These are phyloP conservation scores for Oxycera nigricornis DNA, from an alignment of 2,888 invertebrate species.

Conservation along the genomic window DNA sequence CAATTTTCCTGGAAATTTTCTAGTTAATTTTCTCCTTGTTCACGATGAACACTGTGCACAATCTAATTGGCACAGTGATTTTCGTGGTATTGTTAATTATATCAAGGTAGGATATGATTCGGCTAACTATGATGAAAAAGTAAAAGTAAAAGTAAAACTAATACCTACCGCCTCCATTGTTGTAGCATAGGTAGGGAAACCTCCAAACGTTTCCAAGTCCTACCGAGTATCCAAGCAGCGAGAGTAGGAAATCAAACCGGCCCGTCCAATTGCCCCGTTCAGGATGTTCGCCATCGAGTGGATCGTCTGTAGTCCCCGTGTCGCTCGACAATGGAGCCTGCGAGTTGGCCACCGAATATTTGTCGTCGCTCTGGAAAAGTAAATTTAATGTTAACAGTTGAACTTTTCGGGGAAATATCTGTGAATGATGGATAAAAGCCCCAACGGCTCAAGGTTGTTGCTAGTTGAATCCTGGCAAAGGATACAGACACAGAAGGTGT, in stretches of 20 bases:
- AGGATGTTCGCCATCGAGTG: slow-evolving; percentile 55
- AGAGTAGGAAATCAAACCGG: slow-evolving; percentile 76
- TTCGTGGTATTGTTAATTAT: too few relatives aligned
- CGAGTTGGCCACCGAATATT: slow-evolving; percentile 63
- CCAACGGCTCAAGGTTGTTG: too few relatives aligned
- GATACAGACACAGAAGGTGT: too few relatives aligned
- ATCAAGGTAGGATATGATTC: too few relatives aligned
- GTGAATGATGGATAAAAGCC: too few relatives aligned
- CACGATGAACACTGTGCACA: too few relatives aligned
- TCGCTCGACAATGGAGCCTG: slow-evolving; percentile 61
- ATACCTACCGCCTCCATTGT: slow-evolving; percentile 73
- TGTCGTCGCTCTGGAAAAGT: slow-evolving; percentile 61
- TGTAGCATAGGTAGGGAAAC: slow-evolving; percentile 78
- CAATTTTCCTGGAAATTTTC: too few relatives aligned
- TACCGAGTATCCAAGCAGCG: slow-evolving; percentile 75
- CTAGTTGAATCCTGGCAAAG: too few relatives aligned
- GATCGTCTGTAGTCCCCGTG: slow-evolving; percentile 30
- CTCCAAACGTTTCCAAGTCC: slow-evolving; percentile 79
- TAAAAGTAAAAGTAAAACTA: background rate
- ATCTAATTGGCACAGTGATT: too few relatives aligned
- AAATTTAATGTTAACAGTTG: background rate
- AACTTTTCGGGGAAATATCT: background rate
- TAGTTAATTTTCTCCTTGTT: background rate
- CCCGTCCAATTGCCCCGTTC: slow-evolving; percentile 77
- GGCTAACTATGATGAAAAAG: too few relatives aligned